phyloP scores from a whole-genome alignment of 1,140 invertebrate genomes.

The Leptoteleia sp. region DNA sequence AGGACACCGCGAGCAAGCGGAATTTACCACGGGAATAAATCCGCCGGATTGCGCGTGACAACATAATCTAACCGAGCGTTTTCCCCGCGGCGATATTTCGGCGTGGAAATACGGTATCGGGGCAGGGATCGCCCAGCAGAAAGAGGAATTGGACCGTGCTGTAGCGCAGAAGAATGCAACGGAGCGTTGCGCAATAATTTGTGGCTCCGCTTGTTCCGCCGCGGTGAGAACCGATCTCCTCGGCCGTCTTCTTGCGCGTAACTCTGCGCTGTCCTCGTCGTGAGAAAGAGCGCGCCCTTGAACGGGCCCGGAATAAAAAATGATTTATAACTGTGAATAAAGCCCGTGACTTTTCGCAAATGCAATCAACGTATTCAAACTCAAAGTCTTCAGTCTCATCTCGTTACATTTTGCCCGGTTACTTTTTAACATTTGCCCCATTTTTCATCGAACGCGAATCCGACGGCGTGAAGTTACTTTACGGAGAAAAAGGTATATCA shows the following conservation, averaged over 20 bases:
- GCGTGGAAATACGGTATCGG: neutral
- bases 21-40: too few relatives aligned
- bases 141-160: conserved; percentile 35
- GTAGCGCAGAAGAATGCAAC: conserved; percentile 46
- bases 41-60: neutral
- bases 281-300: conserved; percentile 46
- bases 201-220: conserved; percentile 30
- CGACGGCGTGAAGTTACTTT: too few relatives aligned
- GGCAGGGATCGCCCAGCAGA: neutral
- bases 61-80: conserved; percentile 14
- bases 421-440: too few relatives aligned
- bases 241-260: conserved; percentile 12
- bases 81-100: neutral
- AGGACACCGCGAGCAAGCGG: too few relatives aligned
- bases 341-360: conserved; percentile 38
- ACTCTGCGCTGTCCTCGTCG: conserved; percentile 35
- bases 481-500: too few relatives aligned
- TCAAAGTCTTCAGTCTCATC: too few relatives aligned
- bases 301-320: conserved; percentile 41
- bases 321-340: conserved; percentile 46
- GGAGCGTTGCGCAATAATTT: conserved; percentile 54
- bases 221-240: conserved; percentile 39
- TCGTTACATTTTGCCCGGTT: too few relatives aligned
- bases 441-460: too few relatives aligned
- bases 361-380: conserved; percentile 30